Evolutionary conservation across 2,888 invertebrate species (phyloP), one percentile per base, ranked within the genome.

Genomic region (Scaptomyza parva): DNA sequence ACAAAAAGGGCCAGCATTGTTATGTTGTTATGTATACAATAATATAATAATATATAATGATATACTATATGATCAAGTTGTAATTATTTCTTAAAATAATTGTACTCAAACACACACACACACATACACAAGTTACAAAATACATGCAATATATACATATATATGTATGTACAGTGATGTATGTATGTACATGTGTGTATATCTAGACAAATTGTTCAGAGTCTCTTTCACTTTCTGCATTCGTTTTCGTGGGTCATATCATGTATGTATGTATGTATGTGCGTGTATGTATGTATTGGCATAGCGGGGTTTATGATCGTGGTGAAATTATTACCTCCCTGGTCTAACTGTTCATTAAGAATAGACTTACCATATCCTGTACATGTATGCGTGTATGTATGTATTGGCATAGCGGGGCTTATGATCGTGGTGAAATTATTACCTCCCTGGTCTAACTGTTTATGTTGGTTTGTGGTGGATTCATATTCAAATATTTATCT

Each of bases 21-120:
- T 73, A 47, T 41, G 9, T 20, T 12, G 63, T 47, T 63, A 52
- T 65, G 40, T 65, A 67, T 57, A 40, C 40, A n/a, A n/a, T n/a
- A n/a, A 18, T 76, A 57, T 50, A 41, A 50, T 47, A 53, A 52
- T 35, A 28, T 55, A 53, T 60, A 53, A 47, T 28, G 17, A 43
- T 35, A 12, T 12, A 39, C 24, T 60, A 50, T 65, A 62, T 71
- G 62, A 63, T 75, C 68, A 68, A 83, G 75, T 63, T 82, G 81
- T 87, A 82, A 82, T 87, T 87, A 87, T 68, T 74, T 84, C 85
- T 71, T 63, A 65, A 76, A 77, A 84, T 81, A 84, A 86, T 77
- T 86, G 64, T 86, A 70, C 41, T 64, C 81, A 63, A 14, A n/a
- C 80, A 62, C 14, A 35, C 5, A 35, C 17, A 17, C 17, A 37